Evolutionary conservation across 2,888 invertebrate species (phyloP), one percentile per base, ranked within the genome.

Genomic region (Oxystoma pomonae): DNA sequence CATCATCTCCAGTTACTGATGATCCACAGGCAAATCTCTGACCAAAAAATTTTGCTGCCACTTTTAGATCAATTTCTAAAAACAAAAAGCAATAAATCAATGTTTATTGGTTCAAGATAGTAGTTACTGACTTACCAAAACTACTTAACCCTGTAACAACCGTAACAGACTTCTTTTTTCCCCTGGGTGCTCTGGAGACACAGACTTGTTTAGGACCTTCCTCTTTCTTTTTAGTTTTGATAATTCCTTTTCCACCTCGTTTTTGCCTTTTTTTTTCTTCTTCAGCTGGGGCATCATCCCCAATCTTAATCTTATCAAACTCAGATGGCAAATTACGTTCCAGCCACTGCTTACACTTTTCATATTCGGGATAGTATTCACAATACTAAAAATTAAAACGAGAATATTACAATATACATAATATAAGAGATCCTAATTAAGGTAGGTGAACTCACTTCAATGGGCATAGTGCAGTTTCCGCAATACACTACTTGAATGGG

Each of bases 11-110:
- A 22, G 98, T 98, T 1, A 99, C 97, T 9, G 98, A 98, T 5
- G 97, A 96, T n/a, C 98, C 98, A 82, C 98, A 99, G 2, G 98
- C 97, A 83, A 99, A 99, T 81, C 92, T 95, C 63, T 94, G 93
- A 52, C 97, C 96, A 83, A 99, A 98, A 79, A 94, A 96, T 80
- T 99, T 99, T 22, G 97, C 93, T 61, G 98, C 99, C 68, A 94
- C 94, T 83, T 99, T 99, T 65, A 98, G 83, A 81, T 99, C 98
- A 80, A 99, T 96, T 80, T 94, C 97, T 96, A 82, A 49, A 76
- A 71, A 58, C n/a, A n/a, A n/a, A n/a, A n/a, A n/a, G n/a, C n/a
- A n/a, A n/a, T n/a, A n/a, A n/a, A n/a, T n/a, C n/a, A n/a, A n/a
- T n/a, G n/a, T n/a, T n/a, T n/a, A n/a, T n/a, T n/a, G n/a, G n/a